Base-by-base conservation (phyloP, 2,888 invertebrate species). In the Antheraea yamamai region DNA sequence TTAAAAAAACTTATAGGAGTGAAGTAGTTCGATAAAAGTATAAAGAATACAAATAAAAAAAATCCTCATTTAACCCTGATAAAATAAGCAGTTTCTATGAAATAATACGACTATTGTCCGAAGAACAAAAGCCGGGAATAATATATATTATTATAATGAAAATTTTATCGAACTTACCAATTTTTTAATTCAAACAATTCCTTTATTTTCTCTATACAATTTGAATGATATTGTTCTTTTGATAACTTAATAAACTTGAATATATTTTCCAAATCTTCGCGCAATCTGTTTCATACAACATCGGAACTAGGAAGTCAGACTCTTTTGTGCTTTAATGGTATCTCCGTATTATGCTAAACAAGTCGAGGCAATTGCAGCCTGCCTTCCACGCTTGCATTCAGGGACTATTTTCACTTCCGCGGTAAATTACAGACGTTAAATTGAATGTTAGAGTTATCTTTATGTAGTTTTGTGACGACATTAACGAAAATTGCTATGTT, bases 281-380 rank as follows among this genome's bases (percentile, higher is more conserved):
- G 4, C 70, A 39, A 70, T 70, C 39, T 70, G 70, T 39, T 70
- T 70, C n/a, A 70, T 2, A 70, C n/a, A 70, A 70, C 18, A 30
- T 68, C 68, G 35, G 18, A 18, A 68, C 35, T 35, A 10, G 70
- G n/a, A 35, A 39, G n/a, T 10, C 39, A 70, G 70, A 70, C n/a
- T 88, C 89, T 90, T 89, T 91, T 91, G 88, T 91, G 87, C 86
- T 83, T 78, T 88, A 91, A 91, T 90, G 88, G 85, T 88, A 92
- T 92, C 89, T 88, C 89, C 88, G 88, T 91, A 92, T 93, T 93
- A 93, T 93, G 92, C 92, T 91, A 93, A 92, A 89, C 89, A 89
- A 88, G 85, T 87, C 81, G 83, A 79, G 85, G 90, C 91, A 91
- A 92, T 92, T 91, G 91, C 91, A 89, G 79, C 84, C 85, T 81